Percentiles rank a stretch among this genome's conserved stretches.
Evolutionary conservation across 2,888 invertebrate species (phyloP).

Genomic region (Parnassius mnemosyne): DNA sequence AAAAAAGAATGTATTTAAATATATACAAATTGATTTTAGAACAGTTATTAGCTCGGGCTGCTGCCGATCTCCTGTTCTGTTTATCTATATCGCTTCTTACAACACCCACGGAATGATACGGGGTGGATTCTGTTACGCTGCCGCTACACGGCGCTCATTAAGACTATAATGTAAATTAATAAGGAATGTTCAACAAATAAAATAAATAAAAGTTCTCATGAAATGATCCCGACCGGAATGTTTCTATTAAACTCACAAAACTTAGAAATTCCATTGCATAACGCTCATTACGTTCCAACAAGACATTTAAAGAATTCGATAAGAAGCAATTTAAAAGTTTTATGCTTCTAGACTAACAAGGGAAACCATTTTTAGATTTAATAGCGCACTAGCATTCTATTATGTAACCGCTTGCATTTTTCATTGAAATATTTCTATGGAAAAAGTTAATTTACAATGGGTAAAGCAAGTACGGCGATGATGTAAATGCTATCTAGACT

Average conservation of each 20-base stretch:
- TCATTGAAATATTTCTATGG: slow-evolving; percentile 15
- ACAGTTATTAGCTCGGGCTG: no score
- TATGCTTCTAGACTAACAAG: neutral
- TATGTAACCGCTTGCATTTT: slow-evolving; percentile 16
- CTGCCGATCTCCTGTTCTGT: no score
- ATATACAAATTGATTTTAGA: no score
- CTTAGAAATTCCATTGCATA: slow-evolving; percentile 1
- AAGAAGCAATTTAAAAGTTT: slow-evolving; percentile 6
- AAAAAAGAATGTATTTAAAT: no score
- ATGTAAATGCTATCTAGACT: slow-evolving; percentile 15
- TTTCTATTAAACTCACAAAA: slow-evolving; percentile 1
- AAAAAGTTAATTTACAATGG: slow-evolving; percentile 11
- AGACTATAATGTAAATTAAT: no score
- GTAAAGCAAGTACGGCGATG: slow-evolving; percentile 3
- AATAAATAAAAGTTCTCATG: no score
- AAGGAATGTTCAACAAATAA: no score
- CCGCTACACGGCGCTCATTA: no score
- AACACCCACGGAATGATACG: no score
- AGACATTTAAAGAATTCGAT: slow-evolving; percentile 8
- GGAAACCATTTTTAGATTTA: neutral
- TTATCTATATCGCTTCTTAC: no score
- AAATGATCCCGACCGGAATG: no score
- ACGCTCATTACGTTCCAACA: neutral
- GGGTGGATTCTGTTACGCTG: no score
- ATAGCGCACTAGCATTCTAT: neutral